Conservation (phyloP, 2,113 vertebrate species). For the Melierax canorus region DNA sequence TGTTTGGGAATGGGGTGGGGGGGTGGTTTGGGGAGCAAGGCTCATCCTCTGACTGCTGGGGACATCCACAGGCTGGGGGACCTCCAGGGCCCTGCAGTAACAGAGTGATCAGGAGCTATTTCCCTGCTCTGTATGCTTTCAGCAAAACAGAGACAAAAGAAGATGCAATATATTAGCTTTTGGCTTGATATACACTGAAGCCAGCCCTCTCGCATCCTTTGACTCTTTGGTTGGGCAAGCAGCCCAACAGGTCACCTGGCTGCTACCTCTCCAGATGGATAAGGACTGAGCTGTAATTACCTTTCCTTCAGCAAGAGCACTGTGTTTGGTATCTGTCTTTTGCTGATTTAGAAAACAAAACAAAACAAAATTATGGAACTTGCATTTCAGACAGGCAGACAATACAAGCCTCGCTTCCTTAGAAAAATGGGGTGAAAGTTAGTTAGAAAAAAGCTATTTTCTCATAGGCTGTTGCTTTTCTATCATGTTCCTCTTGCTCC, state of each 20-base stretch:
- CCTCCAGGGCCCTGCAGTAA: background rate
- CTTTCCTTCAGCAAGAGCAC: background rate
- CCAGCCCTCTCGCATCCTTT: background rate
- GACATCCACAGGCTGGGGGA: background rate
- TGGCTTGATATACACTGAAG: background rate
- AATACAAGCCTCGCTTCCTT: background rate
- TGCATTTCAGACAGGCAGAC: background rate
- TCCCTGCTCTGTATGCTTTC: background rate
- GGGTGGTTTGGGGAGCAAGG: background rate
- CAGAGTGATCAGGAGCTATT: background rate
- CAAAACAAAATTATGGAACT: background rate
- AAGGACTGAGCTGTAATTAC: background rate
- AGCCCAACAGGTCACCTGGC: background rate
- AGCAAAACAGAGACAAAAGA: background rate
- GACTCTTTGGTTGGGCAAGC: background rate
- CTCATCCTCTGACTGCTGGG: background rate
- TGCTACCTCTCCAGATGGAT: rapidly evolving
- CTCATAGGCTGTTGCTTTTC: background rate
- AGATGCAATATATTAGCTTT: background rate
- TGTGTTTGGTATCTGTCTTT: background rate
- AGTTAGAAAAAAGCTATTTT: background rate
- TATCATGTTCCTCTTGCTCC: background rate
- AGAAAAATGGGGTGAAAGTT: background rate
- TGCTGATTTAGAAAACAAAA: background rate
- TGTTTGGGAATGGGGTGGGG: background rate